Conservation (phyloP, 2,797 vertebrate species). For the Danio jaintianensis region DNA sequence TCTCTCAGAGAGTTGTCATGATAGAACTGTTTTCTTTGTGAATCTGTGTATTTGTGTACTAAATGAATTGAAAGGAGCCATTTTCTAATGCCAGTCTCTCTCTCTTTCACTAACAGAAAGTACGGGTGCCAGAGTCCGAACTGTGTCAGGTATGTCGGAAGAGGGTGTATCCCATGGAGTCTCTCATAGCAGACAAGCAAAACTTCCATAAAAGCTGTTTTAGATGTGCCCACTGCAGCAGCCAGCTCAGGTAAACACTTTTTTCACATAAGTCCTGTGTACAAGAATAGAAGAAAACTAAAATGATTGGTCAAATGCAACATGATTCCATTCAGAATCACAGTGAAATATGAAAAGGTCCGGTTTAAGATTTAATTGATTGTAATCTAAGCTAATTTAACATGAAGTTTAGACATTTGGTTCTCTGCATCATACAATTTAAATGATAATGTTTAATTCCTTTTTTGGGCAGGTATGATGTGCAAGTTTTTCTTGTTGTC, state of each 20-base stretch:
- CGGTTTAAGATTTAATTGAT: background rate
- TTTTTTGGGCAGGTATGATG: background rate
- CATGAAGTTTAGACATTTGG: background rate
- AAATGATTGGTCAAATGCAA: background rate
- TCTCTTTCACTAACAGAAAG: conserved; percentile 80
- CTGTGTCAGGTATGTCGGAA: conserved; percentile 90
- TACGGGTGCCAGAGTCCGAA: conserved; percentile 90
- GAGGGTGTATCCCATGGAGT: conserved; percentile 97
- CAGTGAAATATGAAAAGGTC: too few relatives aligned
- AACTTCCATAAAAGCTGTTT: conserved; percentile 98
- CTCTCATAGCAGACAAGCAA: conserved; percentile 91
- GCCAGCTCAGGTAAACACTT: conserved; percentile 88
- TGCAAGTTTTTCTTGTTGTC: background rate
- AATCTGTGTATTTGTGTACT: background rate
- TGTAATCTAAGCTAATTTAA: background rate
- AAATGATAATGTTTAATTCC: background rate
- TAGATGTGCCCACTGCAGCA: conserved; percentile 91
- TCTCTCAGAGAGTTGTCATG: too few relatives aligned
- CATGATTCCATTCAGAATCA: background rate
- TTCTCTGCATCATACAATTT: too few relatives aligned
- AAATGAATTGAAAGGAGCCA: conserved; percentile 21
- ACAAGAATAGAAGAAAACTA: background rate
- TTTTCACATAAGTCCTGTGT: background rate
- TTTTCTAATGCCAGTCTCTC: conserved; percentile 40
- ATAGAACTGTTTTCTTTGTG: background rate